Percentiles rank a stretch among this genome's conserved stretches.
phyloP scores from a whole-genome alignment of 2,113 vertebrate genomes.

The Chlorodrepanis virens region DNA sequence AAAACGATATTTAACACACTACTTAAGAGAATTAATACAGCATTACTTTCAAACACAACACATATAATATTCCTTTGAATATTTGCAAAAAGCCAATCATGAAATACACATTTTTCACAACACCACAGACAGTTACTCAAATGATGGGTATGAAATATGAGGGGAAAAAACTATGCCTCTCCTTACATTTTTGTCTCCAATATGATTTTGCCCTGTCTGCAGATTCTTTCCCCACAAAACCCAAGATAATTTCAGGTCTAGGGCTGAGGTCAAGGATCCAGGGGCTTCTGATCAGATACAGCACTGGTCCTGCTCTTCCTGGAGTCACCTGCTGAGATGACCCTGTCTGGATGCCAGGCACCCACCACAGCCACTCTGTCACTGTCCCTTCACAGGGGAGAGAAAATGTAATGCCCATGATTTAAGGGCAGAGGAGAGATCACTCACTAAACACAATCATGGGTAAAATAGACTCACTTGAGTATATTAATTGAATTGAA shows the following conservation, averaged over 20 bases:
- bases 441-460: accelerated
- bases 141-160: background rate
- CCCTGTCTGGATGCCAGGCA: background rate
- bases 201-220: background rate
- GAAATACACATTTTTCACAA: too few relatives aligned
- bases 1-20: too few relatives aligned
- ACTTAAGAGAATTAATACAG: too few relatives aligned
- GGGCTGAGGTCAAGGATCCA: background rate
- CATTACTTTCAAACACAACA: too few relatives aligned
- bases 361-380: background rate
- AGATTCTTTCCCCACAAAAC: background rate
- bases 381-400: background rate
- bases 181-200: background rate
- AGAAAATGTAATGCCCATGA: background rate
- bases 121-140: background rate
- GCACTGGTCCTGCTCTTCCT: background rate
- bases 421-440: background rate
- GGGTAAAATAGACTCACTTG: background rate
- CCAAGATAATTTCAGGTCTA: background rate
- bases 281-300: background rate
- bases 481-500: background rate
- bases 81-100: too few relatives aligned
- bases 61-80: too few relatives aligned
- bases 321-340: background rate
- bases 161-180: accelerated